Evolutionary conservation across 2,113 vertebrate species (phyloP).

Genomic region (Lepus europaeus): DNA sequence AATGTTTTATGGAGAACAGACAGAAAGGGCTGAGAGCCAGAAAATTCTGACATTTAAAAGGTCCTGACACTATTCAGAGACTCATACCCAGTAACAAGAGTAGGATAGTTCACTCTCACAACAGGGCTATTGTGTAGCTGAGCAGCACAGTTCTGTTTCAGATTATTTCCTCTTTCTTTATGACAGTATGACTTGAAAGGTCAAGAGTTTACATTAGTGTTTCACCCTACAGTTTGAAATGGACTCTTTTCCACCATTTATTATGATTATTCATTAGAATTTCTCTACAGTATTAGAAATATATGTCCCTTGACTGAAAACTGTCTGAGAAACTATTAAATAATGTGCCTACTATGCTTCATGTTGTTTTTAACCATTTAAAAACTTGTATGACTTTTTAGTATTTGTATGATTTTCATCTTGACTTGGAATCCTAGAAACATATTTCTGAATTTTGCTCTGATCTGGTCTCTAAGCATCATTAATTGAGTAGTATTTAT

Average conservation of each 20-base stretch:
- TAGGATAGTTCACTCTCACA: conserved; percentile 73
- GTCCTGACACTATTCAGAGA: conserved; percentile 78
- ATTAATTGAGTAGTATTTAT: not conserved
- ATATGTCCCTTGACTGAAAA: not conserved
- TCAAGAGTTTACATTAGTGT: conserved; percentile 51
- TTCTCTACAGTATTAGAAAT: conserved; percentile 2
- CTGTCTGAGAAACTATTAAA: not conserved
- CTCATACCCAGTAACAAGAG: conserved; percentile 47
- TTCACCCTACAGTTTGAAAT: conserved; percentile 53
- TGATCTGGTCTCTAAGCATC: not conserved
- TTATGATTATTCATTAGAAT: conserved; percentile 61
- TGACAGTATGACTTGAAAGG: conserved; percentile 71
- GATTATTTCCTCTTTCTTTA: conserved; percentile 62
- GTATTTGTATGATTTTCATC: not conserved
- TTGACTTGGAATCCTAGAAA: not conserved
- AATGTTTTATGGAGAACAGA: conserved; percentile 70
- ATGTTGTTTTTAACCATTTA: not conserved
- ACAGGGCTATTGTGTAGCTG: conserved; percentile 76
- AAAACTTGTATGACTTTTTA: not conserved
- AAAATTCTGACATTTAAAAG: conserved; percentile 86
- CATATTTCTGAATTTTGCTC: not conserved
- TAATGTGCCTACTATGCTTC: not conserved
- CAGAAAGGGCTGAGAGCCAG: conserved; percentile 65
- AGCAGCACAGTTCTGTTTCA: conserved; percentile 66
- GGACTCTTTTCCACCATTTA: conserved; percentile 49